Base-by-base conservation (phyloP, 2,888 invertebrate genomes). In the Hipparchia sbordonii region DNA sequence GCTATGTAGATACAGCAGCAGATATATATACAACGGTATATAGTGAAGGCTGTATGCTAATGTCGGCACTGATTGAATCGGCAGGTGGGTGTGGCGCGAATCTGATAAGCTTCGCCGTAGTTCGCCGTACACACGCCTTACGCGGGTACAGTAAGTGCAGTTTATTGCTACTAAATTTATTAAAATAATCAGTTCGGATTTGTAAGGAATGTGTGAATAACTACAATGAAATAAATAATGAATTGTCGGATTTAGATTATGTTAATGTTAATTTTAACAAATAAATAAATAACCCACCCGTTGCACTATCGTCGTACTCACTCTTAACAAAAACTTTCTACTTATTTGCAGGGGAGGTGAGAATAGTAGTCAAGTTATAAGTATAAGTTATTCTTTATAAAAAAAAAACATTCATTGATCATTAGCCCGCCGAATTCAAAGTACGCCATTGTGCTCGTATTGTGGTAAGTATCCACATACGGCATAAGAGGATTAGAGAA, bases 31-130 rank as follows among this genome's bases (percentile, higher is more conserved):
- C 46, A 13, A 67, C 51, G 13, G 12, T 67, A 13, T 59, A n/a
- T 10, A 33, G 46, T 62, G 46, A 73, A 73, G 73, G 73, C 33
- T 67, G 56, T 62, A 67, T 71, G 62, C 52, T 71, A 73, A 73
- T 73, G 48, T 51, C 62, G 46, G 33, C 48, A 52, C n/a, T 71
- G 71, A 63, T 72, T 70, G 59, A 23, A 23, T 23, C 74, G 74
- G 76, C 74, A 76, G 76, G 76, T 76, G 76, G 74, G 72, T 74
- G 76, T 72, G 75, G 75, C 7, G 46, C 8, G 8, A 70, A 71
- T 72, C 74, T 61, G 68, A 76, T 74, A 72, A 67, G 51, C 46
- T 5, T 52, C 45, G 52, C 56, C 66, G 52, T 60, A 62, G 13
- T 5, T 56, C 45, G 52, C 56, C 66, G 52, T 60, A 62, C 45